Percentiles rank a stretch among this genome's conserved stretches.
phyloP scores from a whole-genome alignment of 2,113 vertebrate species.

The Felis catus region DNA sequence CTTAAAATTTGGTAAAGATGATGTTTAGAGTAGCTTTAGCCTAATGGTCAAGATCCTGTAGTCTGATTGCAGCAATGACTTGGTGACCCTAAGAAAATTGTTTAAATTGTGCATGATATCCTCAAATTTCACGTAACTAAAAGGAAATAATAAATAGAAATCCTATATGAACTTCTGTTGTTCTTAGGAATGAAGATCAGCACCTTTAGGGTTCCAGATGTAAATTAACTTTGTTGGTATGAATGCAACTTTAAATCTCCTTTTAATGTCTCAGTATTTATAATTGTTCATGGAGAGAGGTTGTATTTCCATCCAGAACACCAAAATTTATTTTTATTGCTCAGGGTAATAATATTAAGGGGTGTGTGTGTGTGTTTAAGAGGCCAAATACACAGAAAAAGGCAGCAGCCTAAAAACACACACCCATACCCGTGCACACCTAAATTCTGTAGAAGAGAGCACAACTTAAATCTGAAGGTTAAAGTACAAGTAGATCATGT shows the following conservation, averaged over 20 bases:
- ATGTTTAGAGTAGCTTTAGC: not conserved
- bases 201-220: not conserved
- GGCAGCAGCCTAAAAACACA: not conserved
- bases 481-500: not conserved
- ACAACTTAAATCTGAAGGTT: not conserved
- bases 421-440: too few relatives aligned
- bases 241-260: slow-evolving; percentile 8
- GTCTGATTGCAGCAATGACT: not conserved
- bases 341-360: not conserved
- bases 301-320: not conserved
- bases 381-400: not conserved
- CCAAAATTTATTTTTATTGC: not conserved
- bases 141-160: slow-evolving; percentile 9
- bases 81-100: slow-evolving; percentile 20
- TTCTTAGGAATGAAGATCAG: not conserved
- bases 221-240: slow-evolving; percentile 7
- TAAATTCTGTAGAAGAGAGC: not conserved
- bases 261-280: not conserved
- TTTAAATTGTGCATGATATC: not conserved
- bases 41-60: not conserved
- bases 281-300: not conserved
- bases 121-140: not conserved
- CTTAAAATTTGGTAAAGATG: slow-evolving; percentile 17
- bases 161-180: not conserved
- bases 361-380: not conserved